Evolutionary conservation across 2,113 vertebrate species (phyloP).

Genomic region (Fulmarus glacialis): DNA sequence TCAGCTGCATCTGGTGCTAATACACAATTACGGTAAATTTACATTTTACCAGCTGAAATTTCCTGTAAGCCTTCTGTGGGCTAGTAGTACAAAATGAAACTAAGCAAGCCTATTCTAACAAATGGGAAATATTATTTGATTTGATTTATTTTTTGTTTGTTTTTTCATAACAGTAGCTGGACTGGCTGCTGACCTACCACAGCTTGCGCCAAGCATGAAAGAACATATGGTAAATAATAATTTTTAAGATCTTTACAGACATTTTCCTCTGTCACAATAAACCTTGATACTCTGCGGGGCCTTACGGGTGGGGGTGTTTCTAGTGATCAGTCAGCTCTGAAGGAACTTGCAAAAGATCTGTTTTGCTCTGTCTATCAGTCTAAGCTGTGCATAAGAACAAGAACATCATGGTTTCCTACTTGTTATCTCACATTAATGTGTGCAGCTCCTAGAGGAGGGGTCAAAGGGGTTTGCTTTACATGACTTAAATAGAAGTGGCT

Average conservation of each 20-base stretch:
- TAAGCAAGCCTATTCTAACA: slow-evolving; percentile 17
- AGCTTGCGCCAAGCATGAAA: not conserved
- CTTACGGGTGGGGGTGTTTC: not conserved
- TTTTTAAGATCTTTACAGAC: not conserved
- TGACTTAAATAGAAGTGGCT: not conserved
- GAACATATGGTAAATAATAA: not conserved
- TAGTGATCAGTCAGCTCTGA: not conserved
- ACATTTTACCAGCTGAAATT: slow-evolving; percentile 71
- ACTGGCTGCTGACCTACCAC: not conserved
- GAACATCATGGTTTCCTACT: not conserved
- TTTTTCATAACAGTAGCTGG: not conserved
- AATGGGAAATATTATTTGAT: not conserved
- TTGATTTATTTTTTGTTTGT: not conserved
- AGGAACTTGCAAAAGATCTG: not conserved
- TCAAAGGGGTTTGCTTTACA: not conserved
- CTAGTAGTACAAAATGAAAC: slow-evolving; percentile 63
- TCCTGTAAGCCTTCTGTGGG: slow-evolving; percentile 79
- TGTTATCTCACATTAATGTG: not conserved
- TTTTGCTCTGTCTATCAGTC: not conserved
- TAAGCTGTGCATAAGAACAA: not conserved
- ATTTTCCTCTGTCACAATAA: not conserved
- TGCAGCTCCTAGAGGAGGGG: not conserved
- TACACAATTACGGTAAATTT: slow-evolving; percentile 77
- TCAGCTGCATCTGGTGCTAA: slow-evolving; percentile 74
- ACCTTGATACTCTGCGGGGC: not conserved